Conservation (phyloP, 2,797 vertebrate species). For the Leptoclinus maculatus region DNA sequence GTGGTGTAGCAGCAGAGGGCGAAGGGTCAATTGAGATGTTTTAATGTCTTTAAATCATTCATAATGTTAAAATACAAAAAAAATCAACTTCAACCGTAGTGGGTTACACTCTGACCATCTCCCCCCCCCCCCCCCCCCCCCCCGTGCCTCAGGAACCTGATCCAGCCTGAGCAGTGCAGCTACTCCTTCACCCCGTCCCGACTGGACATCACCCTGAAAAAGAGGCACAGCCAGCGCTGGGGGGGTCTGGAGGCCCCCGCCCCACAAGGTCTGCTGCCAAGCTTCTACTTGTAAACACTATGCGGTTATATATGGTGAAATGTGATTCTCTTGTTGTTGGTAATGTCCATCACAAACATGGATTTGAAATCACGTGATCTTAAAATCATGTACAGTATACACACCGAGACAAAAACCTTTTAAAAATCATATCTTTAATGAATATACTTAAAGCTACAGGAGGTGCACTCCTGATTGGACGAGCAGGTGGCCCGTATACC, state of each 20-base stretch:
- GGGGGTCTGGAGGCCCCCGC: slow-evolving; percentile 94
- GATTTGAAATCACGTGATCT: background rate
- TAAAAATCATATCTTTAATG: background rate
- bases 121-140: background rate
- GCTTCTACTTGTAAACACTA: slow-evolving; percentile 74
- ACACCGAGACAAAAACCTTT: background rate
- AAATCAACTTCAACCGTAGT: background rate
- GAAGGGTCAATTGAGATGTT: background rate
- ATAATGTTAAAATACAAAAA: background rate
- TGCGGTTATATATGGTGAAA: background rate
- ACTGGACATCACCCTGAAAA: slow-evolving; percentile 93
- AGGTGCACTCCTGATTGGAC: background rate
- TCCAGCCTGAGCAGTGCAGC: slow-evolving; percentile 93
- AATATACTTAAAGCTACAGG: background rate
- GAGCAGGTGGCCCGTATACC: background rate
- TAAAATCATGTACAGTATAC: no score
- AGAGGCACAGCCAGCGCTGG: slow-evolving; percentile 98
- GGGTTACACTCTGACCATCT: background rate
- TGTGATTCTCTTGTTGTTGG: background rate
- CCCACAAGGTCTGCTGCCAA: slow-evolving; percentile 96
- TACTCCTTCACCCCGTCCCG: slow-evolving; percentile 94
- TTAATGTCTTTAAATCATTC: background rate
- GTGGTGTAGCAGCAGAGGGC: no score
- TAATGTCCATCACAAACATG: background rate
- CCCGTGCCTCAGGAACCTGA: slow-evolving; percentile 89